phyloP scores from a whole-genome alignment of 2,113 vertebrate genomes.

The Athene noctua region DNA sequence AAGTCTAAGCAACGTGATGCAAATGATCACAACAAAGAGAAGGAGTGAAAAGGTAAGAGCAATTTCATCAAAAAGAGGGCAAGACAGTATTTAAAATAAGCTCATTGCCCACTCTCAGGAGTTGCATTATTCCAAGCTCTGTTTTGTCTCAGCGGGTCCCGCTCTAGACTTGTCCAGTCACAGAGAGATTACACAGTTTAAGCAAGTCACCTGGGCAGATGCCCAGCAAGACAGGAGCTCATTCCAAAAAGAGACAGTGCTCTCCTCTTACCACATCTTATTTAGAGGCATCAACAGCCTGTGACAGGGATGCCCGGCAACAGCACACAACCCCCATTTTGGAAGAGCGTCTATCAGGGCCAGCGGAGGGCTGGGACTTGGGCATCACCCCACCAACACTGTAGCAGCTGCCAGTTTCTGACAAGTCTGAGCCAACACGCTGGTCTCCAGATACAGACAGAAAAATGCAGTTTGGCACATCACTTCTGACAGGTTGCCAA shows the following conservation, averaged over 20 bases:
- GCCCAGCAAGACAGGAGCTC: neutral
- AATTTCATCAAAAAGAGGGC: neutral
- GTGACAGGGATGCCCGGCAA: fast-evolving
- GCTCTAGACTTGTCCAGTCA: neutral
- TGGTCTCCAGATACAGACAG: neutral
- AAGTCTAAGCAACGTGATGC: neutral
- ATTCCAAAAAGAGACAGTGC: neutral
- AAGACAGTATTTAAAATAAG: neutral
- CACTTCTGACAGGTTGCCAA: neutral
- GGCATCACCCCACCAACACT: neutral
- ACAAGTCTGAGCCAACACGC: neutral
- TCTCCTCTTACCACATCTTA: neutral
- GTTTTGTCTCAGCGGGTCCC: neutral
- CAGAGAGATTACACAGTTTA: neutral
- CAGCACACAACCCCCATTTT: fast-evolving
- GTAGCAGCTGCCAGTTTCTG: neutral
- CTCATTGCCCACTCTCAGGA: neutral
- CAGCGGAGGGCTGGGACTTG: neutral
- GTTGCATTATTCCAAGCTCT: neutral
- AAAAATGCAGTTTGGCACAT: neutral
- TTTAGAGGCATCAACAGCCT: neutral
- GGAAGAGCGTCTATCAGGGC: neutral
- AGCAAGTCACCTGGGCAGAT: neutral
- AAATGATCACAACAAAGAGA: neutral
- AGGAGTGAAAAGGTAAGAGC: neutral